Percentiles rank a stretch among this genome's conserved stretches.
phyloP scores from a whole-genome alignment of 1,140 invertebrate species.

The Pseudoatta argentina region DNA sequence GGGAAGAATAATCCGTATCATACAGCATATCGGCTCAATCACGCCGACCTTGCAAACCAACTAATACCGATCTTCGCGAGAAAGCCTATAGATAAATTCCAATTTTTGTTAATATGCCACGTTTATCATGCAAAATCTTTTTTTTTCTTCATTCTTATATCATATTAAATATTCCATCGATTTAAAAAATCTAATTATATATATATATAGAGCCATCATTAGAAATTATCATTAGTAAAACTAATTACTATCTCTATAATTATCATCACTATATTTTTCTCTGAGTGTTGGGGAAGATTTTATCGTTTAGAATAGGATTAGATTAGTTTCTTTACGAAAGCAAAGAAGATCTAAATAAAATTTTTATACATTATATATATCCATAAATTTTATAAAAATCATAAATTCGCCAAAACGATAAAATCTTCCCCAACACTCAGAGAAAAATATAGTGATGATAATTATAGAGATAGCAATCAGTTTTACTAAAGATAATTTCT shows the following conservation, averaged over 20 bases:
- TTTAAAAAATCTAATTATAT: neutral
- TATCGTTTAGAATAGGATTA: too few relatives aligned
- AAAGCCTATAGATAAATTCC: conserved; percentile 59
- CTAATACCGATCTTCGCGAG: conserved; percentile 77
- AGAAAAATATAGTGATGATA: too few relatives aligned
- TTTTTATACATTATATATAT: too few relatives aligned
- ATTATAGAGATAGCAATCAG: too few relatives aligned
- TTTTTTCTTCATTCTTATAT: neutral
- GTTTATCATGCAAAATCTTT: neutral
- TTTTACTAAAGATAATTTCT: too few relatives aligned
- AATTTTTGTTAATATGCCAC: conserved; percentile 23
- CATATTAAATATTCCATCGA: neutral
- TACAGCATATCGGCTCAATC: conserved; percentile 74
- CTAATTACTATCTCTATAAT: too few relatives aligned
- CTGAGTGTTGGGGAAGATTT: neutral
- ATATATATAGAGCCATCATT: too few relatives aligned
- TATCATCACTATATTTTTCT: too few relatives aligned
- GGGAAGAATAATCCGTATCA: conserved; percentile 77
- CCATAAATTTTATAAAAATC: neutral
- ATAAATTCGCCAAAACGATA: neutral
- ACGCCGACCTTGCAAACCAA: conserved; percentile 78
- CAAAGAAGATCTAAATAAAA: too few relatives aligned
- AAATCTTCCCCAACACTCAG: neutral
- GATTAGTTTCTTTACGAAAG: too few relatives aligned
- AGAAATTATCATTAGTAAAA: too few relatives aligned